These are phyloP conservation scores for Acipenser ruthenus DNA, from an alignment of 2,797 vertebrate genomes.

Conservation along the genomic window DNA sequence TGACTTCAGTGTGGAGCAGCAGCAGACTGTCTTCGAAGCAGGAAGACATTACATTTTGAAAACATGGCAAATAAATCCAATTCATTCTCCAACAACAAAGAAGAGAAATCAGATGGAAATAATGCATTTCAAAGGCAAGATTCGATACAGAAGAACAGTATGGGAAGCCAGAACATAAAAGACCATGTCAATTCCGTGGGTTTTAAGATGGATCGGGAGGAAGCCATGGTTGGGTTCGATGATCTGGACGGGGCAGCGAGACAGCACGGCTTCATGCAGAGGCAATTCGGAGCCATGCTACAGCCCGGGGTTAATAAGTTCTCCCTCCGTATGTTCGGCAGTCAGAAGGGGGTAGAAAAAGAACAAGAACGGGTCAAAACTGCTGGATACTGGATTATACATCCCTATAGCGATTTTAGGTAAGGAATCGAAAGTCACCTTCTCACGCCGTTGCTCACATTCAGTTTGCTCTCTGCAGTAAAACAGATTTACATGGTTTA, in stretches of 20 bases:
- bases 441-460: constrained; percentile 34
- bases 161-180: constrained; percentile 73
- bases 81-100: constrained; percentile 80
- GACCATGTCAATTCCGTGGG: constrained; percentile 90
- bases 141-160: constrained; percentile 70
- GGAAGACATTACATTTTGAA: constrained; percentile 46
- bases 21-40: constrained; percentile 48
- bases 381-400: constrained; percentile 98
- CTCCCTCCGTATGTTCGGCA: constrained; percentile 96
- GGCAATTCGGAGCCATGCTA: constrained; percentile 94
- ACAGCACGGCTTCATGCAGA: constrained; percentile 87
- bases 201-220: constrained; percentile 83
- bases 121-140: constrained; percentile 81
- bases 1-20: constrained; percentile 46
- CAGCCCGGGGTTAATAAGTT: constrained; percentile 98
- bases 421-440: constrained; percentile 56
- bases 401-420: constrained; percentile 98
- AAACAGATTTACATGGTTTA: constrained; percentile 13
- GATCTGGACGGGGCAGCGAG: constrained; percentile 74
- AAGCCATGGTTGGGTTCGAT: constrained; percentile 78
- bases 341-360: constrained; percentile 96
- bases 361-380: constrained; percentile 96
- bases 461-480: constrained; percentile 36
- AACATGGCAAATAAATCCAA: constrained; percentile 84
- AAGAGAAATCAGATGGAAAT: constrained; percentile 75